Conservation (phyloP, 2,888 invertebrate species). For the Lydus trimaculatus region DNA sequence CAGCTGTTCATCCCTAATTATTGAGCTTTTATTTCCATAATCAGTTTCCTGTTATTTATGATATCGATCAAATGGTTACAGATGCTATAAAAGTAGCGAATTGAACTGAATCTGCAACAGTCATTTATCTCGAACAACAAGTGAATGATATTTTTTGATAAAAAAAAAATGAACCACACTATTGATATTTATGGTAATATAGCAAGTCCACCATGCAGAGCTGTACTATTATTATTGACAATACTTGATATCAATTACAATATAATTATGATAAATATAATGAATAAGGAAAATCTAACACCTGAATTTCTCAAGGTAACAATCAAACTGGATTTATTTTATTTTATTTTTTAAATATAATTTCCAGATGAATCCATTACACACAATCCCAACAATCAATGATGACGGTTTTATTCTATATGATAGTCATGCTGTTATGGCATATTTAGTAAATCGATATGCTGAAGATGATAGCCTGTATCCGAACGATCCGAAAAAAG, state of each 20-base stretch:
- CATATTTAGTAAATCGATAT: conserved; percentile 72
- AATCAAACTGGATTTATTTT: no score
- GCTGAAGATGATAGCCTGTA: conserved; percentile 70
- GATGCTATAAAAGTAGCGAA: no score
- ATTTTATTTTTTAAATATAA: no score
- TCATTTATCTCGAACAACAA: no score
- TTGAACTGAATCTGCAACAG: no score
- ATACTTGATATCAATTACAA: conserved; percentile 72
- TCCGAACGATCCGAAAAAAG: conserved; percentile 69
- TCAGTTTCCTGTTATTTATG: no score
- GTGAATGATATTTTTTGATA: no score
- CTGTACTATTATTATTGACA: conserved; percentile 70
- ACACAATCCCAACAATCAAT: conserved; percentile 63
- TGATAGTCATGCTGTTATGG: conserved; percentile 75
- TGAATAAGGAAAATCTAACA: conserved; percentile 69
- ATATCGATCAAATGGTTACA: no score
- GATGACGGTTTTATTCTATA: conserved; percentile 74
- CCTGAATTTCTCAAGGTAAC: conserved; percentile 73
- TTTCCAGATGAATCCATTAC: no score
- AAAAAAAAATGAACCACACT: neutral
- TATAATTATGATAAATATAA: conserved; percentile 68
- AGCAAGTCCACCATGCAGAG: conserved; percentile 69
- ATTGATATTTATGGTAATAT: conserved; percentile 73
- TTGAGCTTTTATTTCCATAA: no score
- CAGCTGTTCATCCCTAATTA: no score